Percentiles rank a stretch among this genome's conserved stretches.
Conservation (phyloP, 2,888 invertebrate species). For the Steinernema carpocapsae region DNA sequence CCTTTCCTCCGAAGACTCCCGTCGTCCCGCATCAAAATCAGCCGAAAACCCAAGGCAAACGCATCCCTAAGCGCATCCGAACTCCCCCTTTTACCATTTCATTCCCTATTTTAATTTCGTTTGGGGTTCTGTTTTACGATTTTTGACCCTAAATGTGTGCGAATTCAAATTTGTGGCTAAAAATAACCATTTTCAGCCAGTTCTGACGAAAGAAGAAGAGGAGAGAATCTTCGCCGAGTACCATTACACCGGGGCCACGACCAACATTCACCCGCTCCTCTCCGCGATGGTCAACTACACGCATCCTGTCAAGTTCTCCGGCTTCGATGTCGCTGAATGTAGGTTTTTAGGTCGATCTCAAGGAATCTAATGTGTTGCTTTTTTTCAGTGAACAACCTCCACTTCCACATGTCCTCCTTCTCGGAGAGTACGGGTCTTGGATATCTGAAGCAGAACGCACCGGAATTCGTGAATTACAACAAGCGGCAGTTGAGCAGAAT, state of each 20-base stretch:
- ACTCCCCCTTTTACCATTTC: not conserved
- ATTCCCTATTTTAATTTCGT: not conserved
- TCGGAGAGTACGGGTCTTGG: slow-evolving; percentile 95
- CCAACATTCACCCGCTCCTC: slow-evolving; percentile 97
- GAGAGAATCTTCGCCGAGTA: slow-evolving; percentile 72
- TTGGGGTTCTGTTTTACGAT: slow-evolving; percentile 1
- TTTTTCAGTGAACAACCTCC: slow-evolving; percentile 85
- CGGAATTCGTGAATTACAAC: slow-evolving; percentile 99
- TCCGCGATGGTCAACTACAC: slow-evolving; percentile 99
- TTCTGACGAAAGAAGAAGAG: slow-evolving; percentile 72
- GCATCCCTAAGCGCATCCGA: slow-evolving; percentile 11
- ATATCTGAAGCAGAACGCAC: slow-evolving; percentile 90
- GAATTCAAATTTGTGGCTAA: not conserved
- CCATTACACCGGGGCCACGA: slow-evolving; percentile 94
- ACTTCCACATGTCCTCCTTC: slow-evolving; percentile 99
- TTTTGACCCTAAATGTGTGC: slow-evolving; percentile 4
- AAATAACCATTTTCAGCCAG: slow-evolving; percentile 60
- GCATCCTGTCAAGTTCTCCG: slow-evolving; percentile 97
- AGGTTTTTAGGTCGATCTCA: slow-evolving; percentile 5
- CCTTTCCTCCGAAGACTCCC: slow-evolving; percentile 46
- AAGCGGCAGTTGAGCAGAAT: slow-evolving; percentile 98
- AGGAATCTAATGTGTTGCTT: not conserved
- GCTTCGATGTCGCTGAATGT: slow-evolving; percentile 96
- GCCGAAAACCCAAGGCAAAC: slow-evolving; percentile 46
- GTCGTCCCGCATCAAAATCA: slow-evolving; percentile 38